A percentile compares a stretch with the other conserved stretches of the same genome.
These are phyloP conservation scores for Australoheros facetus DNA, from an alignment of 2,797 vertebrate genomes.

Conservation along the genomic window DNA sequence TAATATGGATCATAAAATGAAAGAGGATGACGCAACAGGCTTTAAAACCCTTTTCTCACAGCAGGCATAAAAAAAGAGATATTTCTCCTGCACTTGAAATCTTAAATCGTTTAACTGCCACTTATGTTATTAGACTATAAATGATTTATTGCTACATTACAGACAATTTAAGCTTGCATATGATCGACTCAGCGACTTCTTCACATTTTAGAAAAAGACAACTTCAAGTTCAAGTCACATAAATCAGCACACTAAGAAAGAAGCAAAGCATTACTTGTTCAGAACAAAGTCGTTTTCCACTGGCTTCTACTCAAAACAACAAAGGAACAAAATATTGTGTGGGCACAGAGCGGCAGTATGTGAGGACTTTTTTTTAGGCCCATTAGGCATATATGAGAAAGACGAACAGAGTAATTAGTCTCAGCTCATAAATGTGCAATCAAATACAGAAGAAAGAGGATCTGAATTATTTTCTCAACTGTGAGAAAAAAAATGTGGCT, in stretches of 20 bases:
- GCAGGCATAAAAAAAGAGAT: neutral
- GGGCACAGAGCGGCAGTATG: neutral
- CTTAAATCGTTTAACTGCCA: constrained; percentile 14
- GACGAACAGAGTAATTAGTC: constrained; percentile 26
- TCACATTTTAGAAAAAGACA: neutral
- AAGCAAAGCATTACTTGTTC: neutral
- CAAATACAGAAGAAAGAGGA: constrained; percentile 5
- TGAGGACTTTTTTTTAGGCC: constrained; percentile 11
- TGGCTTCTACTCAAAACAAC: constrained; percentile 4
- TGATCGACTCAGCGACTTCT: neutral
- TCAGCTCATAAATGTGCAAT: constrained; percentile 21
- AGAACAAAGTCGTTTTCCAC: neutral
- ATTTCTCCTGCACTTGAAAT: neutral
- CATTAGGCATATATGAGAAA: constrained; percentile 26
- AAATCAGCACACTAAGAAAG: neutral
- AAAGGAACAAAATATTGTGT: neutral
- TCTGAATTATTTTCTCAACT: constrained; percentile 3
- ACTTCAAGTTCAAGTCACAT: neutral
- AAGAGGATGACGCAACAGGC: constrained; percentile 4
- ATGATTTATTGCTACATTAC: constrained; percentile 1
- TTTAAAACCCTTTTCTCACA: neutral
- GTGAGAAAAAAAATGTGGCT: neutral
- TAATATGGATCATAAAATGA: neutral
- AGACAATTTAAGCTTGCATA: neutral
- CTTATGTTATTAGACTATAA: constrained; percentile 21